phyloP scores from a whole-genome alignment of 1,140 invertebrate genomes.

The Euura saliciscinereae region DNA sequence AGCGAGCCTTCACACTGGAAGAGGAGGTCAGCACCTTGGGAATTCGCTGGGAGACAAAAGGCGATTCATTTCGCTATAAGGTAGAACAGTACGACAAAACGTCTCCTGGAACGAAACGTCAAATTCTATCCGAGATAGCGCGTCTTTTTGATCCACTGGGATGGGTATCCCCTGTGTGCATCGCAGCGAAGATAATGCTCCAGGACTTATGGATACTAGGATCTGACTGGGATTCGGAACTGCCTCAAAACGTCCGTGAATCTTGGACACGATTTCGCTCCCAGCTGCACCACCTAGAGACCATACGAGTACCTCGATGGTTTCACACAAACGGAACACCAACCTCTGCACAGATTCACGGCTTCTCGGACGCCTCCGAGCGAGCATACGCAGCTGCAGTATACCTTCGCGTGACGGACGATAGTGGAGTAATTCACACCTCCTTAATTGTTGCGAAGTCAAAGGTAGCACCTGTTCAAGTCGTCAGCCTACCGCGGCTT shows the following conservation, averaged over 20 bases:
- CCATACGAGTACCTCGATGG: slow-evolving; percentile 12
- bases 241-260: not conserved
- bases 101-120: slow-evolving; percentile 23
- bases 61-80: slow-evolving; percentile 21
- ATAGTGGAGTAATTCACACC: not conserved
- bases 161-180: not conserved
- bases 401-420: not conserved
- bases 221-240: not conserved
- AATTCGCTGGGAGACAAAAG: slow-evolving; percentile 16
- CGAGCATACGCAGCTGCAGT: slow-evolving; percentile 26
- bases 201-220: slow-evolving; percentile 8
- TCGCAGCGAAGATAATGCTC: slow-evolving; percentile 7
- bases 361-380: slow-evolving; percentile 37
- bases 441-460: not conserved
- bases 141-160: not conserved
- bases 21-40: slow-evolving; percentile 23
- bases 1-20: slow-evolving; percentile 10
- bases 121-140: not conserved
- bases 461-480: not conserved
- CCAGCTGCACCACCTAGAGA: slow-evolving; percentile 53
- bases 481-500: slow-evolving; percentile 53
- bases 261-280: not conserved
- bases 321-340: not conserved
- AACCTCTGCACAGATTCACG: slow-evolving; percentile 27
- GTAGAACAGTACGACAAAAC: slow-evolving; percentile 12